Evolutionary conservation across 2,888 invertebrate species (phyloP), one percentile per base, ranked within the genome.

Genomic region (Acleris holmiana): DNA sequence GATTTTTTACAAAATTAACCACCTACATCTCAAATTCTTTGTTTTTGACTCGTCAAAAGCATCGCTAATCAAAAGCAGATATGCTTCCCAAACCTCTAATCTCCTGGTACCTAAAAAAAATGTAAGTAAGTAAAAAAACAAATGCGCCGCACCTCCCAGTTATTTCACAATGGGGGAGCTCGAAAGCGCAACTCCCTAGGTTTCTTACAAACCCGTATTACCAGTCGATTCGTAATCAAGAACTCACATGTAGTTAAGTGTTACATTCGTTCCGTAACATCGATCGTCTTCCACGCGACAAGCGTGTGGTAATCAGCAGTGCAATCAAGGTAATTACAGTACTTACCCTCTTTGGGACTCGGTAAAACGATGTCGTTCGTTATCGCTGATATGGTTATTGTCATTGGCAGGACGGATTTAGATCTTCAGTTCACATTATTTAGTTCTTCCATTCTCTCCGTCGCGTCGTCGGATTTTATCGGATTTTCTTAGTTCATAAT

Each of bases 181-280:
- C 54, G 59, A 60, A 60, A 65, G 65, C 55, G 65, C 55, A 65
- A 60, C 46, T 60, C 44, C 60, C 60, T 46, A 21, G 47, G 65
- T 60, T 65, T 59, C 65, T 50, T 46, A 35, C 41, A 60, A 65
- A 65, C 65, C 60, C 46, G 75, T 72, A 70, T 61, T 66, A 74
- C 76, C 69, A 68, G 76, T 73, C 66, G 54, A 73, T 61, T 75
- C 74, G 77, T 76, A 77, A 78, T 73, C 71, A 67, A 71, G 72
- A 73, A 74, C 74, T 71, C 59, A 54, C 49, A 46, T 54, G 55
- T 59, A 21, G 59, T 59, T 81, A 86, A 85, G 75, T 87, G 85
- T 87, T 85, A 88, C 88, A 85, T 76, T 82, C 86, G 91, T 91
- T 90, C 89, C 89, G 82, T 85, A 79, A 85, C 89, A 87, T 84